phyloP scores from a whole-genome alignment of 1,140 invertebrate species.

The Stratiolaelaps scimitus region DNA sequence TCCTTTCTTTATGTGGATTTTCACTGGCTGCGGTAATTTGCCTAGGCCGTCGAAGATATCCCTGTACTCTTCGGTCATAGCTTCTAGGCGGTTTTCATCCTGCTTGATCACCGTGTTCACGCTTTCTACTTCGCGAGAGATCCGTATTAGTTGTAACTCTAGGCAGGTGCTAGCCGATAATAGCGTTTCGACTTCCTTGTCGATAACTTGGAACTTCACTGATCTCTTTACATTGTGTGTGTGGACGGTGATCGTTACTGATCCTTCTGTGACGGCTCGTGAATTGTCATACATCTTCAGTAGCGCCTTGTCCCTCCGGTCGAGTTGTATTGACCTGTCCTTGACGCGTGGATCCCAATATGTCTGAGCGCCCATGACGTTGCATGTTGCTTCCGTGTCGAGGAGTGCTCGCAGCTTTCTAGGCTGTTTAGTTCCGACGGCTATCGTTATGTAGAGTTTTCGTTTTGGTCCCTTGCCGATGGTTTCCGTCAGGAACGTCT shows the following conservation, averaged over 20 bases:
- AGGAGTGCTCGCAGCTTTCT: neutral
- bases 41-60: neutral
- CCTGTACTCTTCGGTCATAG: neutral
- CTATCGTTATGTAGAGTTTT: neutral
- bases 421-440: neutral
- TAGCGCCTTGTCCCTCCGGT: neutral
- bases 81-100: neutral
- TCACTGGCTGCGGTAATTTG: neutral
- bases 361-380: neutral
- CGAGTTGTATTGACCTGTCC: neutral
- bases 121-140: neutral
- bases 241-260: neutral
- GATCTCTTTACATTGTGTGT: neutral
- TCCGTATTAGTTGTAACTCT: neutral
- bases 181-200: neutral
- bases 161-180: neutral
- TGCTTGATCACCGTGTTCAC: neutral
- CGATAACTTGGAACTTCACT: neutral
- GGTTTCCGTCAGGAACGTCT: neutral
- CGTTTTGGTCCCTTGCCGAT: neutral
- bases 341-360: neutral
- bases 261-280: neutral
- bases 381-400: neutral
- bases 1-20: too few relatives aligned
- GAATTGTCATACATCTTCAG: neutral